Evolutionary conservation across 2,888 invertebrate genomes (phyloP), one percentile per base, ranked within the genome.

Genomic region (Charanyca ferruginea): DNA sequence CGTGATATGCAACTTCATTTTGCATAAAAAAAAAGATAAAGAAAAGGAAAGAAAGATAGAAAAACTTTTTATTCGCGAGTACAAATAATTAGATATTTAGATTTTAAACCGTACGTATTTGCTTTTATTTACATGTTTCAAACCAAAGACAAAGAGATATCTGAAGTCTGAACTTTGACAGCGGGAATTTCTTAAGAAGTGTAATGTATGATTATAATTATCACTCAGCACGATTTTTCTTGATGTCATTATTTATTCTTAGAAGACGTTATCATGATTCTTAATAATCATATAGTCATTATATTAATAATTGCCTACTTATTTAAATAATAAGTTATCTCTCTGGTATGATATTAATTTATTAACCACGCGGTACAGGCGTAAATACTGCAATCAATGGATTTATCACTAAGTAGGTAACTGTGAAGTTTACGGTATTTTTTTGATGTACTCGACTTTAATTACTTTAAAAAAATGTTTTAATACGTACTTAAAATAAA

Each of bases 321-420:
- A 13, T 18, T 13, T 51, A 51, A 78, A 59, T 61, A 58, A 25
- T 51, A 51, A 41, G n/a, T 66, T 73, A 75, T 74, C 74, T 18
- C 32, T 7, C 18, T 18, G 57, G 73, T 61, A 58, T 47, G 22
- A 54, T 42, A 72, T 78, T 75, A 70, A 75, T 72, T 64, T 59
- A 32, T 65, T 69, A 66, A 81, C 79, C 66, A 42, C 25, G n/a
- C 44, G 53, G 62, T 66, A 68, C 25, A 55, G 45, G 25, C 20
- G 38, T 59, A 55, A 59, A 68, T 63, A 69, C 16, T 68, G 23
- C 32, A 55, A 13, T 23, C 9, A 66, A 18, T 49, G 32, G 44
- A 67, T 72, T 71, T 66, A 66, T 68, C 53, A 18, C n/a, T n/a
- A n/a, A n/a, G 35, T 48, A 3, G 38, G 13, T 38, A 9, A 41